Conservation (phyloP, 2,113 vertebrate species). For the Puffinus mauretanicus region DNA sequence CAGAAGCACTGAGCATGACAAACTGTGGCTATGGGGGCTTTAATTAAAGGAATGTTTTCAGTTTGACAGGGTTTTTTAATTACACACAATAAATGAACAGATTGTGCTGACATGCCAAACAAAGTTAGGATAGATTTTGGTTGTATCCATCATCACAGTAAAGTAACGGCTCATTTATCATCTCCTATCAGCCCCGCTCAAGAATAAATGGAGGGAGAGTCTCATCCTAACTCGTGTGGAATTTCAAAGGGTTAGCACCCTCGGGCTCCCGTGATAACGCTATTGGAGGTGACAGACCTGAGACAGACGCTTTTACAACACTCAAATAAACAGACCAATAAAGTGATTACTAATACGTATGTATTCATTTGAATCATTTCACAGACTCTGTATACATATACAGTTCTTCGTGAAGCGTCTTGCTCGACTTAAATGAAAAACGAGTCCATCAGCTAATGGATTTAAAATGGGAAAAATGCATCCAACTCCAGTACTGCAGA, state of each 20-base stretch:
- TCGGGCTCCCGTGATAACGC: not conserved
- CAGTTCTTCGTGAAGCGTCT: not conserved
- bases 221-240: not conserved
- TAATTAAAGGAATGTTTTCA: not conserved
- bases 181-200: not conserved
- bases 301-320: not conserved
- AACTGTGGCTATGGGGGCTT: not conserved
- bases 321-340: not conserved
- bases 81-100: not conserved
- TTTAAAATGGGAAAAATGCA: not conserved
- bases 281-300: not conserved
- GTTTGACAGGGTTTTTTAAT: not conserved
- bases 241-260: not conserved
- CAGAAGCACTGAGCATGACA: not conserved
- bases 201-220: not conserved
- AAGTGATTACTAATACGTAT: not conserved
- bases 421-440: not conserved
- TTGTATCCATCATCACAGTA: not conserved
- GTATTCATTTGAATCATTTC: not conserved
- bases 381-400: not conserved
- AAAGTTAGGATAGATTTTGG: not conserved
- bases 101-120: not conserved
- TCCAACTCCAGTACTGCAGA: not conserved
- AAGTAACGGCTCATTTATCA: not conserved
- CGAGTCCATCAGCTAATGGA: accelerated